phyloP scores from a whole-genome alignment of 1,140 invertebrate species.

The Phortica variegata region DNA sequence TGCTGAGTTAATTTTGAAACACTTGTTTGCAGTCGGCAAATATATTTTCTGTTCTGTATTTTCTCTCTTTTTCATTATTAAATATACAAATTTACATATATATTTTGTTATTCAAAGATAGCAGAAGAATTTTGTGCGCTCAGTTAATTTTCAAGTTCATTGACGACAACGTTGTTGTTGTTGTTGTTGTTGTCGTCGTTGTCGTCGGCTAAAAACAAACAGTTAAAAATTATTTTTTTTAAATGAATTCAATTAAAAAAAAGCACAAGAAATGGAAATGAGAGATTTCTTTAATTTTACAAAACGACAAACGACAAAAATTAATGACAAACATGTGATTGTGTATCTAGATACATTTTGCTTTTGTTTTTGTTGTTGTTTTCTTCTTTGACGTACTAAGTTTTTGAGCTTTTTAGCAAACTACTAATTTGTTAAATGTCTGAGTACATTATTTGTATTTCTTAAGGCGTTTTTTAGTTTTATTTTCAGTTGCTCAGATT shows the following conservation, averaged over 20 bases:
- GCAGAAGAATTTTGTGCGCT: slow-evolving; percentile 10
- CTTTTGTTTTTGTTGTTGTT: slow-evolving; percentile 13
- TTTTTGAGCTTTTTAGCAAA: slow-evolving; percentile 33
- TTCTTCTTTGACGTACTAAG: slow-evolving; percentile 13
- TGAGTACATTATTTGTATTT: slow-evolving; percentile 9
- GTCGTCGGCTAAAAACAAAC: too few relatives aligned
- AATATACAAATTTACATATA: not conserved
- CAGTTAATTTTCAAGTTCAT: slow-evolving; percentile 45
- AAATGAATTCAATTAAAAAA: slow-evolving; percentile 36
- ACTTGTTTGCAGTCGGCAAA: not conserved
- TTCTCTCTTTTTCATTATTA: not conserved
- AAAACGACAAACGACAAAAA: slow-evolving; percentile 20
- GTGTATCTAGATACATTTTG: slow-evolving; percentile 6
- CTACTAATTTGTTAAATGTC: slow-evolving; percentile 42
- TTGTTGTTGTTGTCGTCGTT: not conserved
- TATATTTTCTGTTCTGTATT: not conserved
- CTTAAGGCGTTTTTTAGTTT: not conserved
- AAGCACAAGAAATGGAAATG: slow-evolving; percentile 34
- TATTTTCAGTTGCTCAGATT: too few relatives aligned
- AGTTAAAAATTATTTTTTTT: slow-evolving; percentile 15
- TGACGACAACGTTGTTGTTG: slow-evolving; percentile 16
- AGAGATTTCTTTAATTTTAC: slow-evolving; percentile 1
- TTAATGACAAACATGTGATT: slow-evolving; percentile 45
- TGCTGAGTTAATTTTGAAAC: not conserved
- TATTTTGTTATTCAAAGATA: slow-evolving; percentile 11